Percentiles rank a stretch among this genome's conserved stretches.
Evolutionary conservation across 2,888 invertebrate genomes (phyloP).

Genomic region (Ochlodes sylvanus): DNA sequence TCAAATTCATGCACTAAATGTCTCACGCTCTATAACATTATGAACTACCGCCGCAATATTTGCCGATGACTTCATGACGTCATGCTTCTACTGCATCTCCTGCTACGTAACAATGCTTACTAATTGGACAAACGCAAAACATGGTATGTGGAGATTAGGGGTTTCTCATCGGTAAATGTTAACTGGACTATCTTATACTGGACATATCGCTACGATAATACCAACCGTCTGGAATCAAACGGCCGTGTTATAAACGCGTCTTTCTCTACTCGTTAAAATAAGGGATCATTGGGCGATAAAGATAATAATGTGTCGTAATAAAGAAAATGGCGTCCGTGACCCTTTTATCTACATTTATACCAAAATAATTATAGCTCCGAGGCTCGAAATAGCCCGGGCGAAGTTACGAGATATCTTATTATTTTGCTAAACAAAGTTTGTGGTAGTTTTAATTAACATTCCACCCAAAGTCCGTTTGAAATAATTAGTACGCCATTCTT

Average conservation of each 20-base stretch:
- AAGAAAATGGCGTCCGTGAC: neutral
- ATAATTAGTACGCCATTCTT: slow-evolving; percentile 25
- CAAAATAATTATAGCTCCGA: neutral
- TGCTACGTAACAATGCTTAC: too few species aligned
- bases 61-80: too few species aligned
- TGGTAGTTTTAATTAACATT: slow-evolving; percentile 25
- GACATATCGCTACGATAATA: neutral
- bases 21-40: too few species aligned
- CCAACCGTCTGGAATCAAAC: neutral
- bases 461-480: slow-evolving; percentile 15
- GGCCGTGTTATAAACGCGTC: neutral
- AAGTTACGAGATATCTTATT: slow-evolving; percentile 18
- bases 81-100: too few species aligned
- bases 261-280: neutral
- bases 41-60: too few species aligned
- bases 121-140: too few species aligned
- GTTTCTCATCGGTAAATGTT: too few species aligned
- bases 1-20: too few species aligned
- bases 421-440: slow-evolving; percentile 28
- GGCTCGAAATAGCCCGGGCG: neutral
- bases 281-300: neutral
- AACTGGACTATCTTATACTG: too few species aligned
- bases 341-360: neutral
- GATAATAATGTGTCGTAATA: neutral
- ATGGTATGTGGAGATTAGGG: too few species aligned